Evolutionary conservation across 2,797 vertebrate species (phyloP).

Genomic region (Eupleurogrammus muticus): DNA sequence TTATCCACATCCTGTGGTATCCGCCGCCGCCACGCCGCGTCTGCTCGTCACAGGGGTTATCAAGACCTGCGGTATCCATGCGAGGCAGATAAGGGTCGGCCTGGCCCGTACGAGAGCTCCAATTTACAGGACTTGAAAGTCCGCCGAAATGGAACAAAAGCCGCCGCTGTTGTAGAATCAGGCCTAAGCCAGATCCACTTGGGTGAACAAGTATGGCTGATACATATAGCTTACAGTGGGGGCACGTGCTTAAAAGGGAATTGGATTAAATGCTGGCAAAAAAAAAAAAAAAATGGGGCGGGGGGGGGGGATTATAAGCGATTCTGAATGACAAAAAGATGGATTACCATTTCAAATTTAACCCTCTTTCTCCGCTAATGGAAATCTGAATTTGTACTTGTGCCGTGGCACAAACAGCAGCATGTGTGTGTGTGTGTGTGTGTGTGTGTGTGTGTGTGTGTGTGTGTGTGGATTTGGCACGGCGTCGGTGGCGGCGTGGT

Average conservation of each 20-base stretch:
- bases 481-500: slow-evolving; percentile 20
- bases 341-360: slow-evolving; percentile 69
- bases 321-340: slow-evolving; percentile 69
- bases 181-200: slow-evolving; percentile 66
- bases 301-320: slow-evolving; percentile 66
- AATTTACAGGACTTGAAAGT: slow-evolving; percentile 53
- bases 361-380: slow-evolving; percentile 47
- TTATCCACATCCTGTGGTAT: slow-evolving; percentile 50
- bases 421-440: too few species aligned
- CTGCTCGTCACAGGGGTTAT: slow-evolving; percentile 62
- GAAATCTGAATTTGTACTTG: slow-evolving; percentile 44
- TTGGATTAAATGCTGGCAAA: slow-evolving; percentile 74
- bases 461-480: slow-evolving; percentile 36
- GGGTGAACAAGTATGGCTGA: slow-evolving; percentile 63
- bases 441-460: too few species aligned
- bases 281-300: too few species aligned
- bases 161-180: slow-evolving; percentile 55
- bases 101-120: slow-evolving; percentile 32
- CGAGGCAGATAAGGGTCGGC: slow-evolving; percentile 60
- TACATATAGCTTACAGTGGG: slow-evolving; percentile 64
- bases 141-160: slow-evolving; percentile 49
- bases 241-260: slow-evolving; percentile 64
- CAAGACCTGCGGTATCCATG: slow-evolving; percentile 49
- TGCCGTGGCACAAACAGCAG: too few species aligned
- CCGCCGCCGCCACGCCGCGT: slow-evolving; percentile 45